Conservation (phyloP, 2,888 invertebrate genomes). For the Hydrotaea cyrtoneurina region DNA sequence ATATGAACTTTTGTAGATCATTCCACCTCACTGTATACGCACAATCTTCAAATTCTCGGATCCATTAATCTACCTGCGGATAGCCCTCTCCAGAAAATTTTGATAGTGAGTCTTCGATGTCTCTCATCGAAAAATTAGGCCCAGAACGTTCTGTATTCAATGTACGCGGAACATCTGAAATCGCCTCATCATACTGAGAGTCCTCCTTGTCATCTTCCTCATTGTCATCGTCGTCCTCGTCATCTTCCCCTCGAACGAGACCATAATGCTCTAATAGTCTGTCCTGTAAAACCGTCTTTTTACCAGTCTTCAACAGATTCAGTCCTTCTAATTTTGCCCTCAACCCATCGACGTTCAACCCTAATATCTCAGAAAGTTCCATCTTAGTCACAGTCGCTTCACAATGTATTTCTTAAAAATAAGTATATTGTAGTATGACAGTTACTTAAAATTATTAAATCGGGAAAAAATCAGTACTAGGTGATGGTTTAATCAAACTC, state of each 20-base stretch:
- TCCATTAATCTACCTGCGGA: slow-evolving; percentile 33
- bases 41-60: slow-evolving; percentile 59
- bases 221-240: not conserved
- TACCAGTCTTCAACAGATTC: not conserved
- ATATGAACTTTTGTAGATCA: slow-evolving; percentile 55
- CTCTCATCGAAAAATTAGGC: slow-evolving; percentile 10
- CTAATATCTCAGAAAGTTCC: not conserved
- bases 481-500: not conserved
- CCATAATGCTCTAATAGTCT: not conserved
- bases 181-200: not conserved
- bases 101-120: slow-evolving; percentile 1
- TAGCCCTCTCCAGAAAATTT: not conserved
- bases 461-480: not conserved
- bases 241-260: not conserved
- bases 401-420: not conserved
- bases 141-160: not conserved
- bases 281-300: not conserved
- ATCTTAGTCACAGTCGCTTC: not conserved
- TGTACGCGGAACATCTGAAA: not conserved
- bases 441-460: not conserved
- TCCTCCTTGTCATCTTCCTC: not conserved
- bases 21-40: slow-evolving; percentile 55
- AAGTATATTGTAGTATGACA: not conserved
- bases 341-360: not conserved
- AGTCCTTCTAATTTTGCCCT: not conserved